Conservation (phyloP, 1,140 invertebrate species). For the Paraescarpia echinospica region DNA sequence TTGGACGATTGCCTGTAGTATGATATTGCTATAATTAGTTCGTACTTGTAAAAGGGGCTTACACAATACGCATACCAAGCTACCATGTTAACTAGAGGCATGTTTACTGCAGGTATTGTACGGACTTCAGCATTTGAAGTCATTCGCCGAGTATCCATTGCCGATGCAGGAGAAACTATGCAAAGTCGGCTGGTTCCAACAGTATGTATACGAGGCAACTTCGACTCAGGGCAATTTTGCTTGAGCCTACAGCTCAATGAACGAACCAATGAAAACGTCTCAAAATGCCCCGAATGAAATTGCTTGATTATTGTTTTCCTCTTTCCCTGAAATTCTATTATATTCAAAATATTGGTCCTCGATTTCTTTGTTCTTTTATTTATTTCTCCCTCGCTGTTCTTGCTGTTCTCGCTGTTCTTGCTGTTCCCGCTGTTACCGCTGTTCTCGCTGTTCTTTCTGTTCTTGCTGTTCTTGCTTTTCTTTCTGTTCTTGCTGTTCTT, state of each 20-base stretch:
- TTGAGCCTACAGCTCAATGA: not conserved
- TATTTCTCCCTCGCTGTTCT: too few relatives aligned
- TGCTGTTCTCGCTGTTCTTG: too few relatives aligned
- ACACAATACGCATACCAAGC: not conserved
- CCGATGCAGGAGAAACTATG: conserved; percentile 56
- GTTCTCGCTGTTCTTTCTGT: too few relatives aligned
- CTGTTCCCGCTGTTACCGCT: too few relatives aligned
- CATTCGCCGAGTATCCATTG: conserved; percentile 55
- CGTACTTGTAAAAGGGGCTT: conserved; percentile 8
- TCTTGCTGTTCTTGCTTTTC: too few relatives aligned
- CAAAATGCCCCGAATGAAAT: too few relatives aligned
- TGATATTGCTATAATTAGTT: not conserved
- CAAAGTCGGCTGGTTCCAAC: conserved; percentile 52
- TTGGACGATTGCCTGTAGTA: not conserved
- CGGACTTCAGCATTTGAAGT: conserved; percentile 49
- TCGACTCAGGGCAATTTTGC: not conserved
- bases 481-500: too few relatives aligned
- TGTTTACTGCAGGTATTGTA: conserved; percentile 45
- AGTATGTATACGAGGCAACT: conserved; percentile 41
- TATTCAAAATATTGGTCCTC: too few relatives aligned
- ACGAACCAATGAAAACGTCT: too few relatives aligned
- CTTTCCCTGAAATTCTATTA: too few relatives aligned
- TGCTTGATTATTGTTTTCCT: too few relatives aligned
- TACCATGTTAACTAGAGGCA: not conserved
- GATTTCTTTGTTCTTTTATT: too few relatives aligned